Evolutionary conservation across 2,113 vertebrate genomes (phyloP), one percentile per base, ranked within the genome.

Genomic region (Tinamus guttatus): DNA sequence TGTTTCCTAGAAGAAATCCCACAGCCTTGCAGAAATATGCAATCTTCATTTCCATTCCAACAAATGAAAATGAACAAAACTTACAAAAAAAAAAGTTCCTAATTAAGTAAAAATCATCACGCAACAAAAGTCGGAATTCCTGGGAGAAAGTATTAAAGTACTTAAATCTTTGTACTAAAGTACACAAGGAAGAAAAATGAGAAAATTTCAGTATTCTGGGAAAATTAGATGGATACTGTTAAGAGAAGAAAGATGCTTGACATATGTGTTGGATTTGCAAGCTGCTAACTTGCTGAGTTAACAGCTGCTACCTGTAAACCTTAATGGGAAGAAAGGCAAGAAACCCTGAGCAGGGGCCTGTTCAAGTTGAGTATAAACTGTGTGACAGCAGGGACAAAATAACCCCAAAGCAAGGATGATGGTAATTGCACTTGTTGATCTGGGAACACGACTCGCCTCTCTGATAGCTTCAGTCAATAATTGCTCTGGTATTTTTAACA

Each of bases 241-340:
- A 59, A 64, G 60, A 69, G 21, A 68, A 5, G 30, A 85, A 62
- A 76, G 43, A 67, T 41, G 58, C 34, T 67, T 28, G 24, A 70
- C 65, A 24, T 62, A 58, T 20, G 51, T 8, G 9, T 68, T 65
- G 74, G 70, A 86, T n/a, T n/a, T n/a, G n/a, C 30, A 84, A 90
- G 25, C 62, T 81, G 64, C 81, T 64, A 87, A 16, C 69, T 90
- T 45, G 41, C 65, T 59, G 87, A 71, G 82, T 75, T 90, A 93
- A 63, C 73, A 96, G 77, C 90, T 96, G 91, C 77, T 93, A 71
- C 49, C 75, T 88, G 49, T 38, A 85, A 86, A 73, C 30, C 27
- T 90, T 85, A 17, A 12, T 14, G 11, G 41, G 3, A 16, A 5
- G 4, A 3, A 22, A 20, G 20, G 11, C 7, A 22, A 30, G 60